Base-by-base conservation (phyloP, 1,140 invertebrate species). In the Magallana gigas region DNA sequence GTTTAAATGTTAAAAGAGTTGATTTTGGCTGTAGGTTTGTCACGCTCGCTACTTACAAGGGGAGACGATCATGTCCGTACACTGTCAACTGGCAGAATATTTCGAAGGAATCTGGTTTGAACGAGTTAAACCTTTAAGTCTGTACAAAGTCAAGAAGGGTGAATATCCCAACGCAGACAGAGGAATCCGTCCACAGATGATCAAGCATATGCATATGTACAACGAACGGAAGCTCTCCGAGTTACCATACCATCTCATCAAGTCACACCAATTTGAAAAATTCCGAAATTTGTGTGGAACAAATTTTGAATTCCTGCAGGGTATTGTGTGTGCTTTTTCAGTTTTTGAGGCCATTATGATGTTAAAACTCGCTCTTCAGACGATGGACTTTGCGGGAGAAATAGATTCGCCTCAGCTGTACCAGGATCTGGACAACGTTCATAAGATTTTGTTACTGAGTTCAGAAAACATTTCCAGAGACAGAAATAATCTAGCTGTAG, bases 41-140 rank as follows among this genome's bases (percentile, higher is more conserved):
- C 0, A 96, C 96, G 80, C 98, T 94, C 95, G 98, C 80, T 99
- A 99, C 94, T 48, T 90, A 8, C 85, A 81, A 29, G 86, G 88
- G 6, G 85, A 90, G 57, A 71, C 59, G 1, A 84, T 64, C 14
- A 16, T 71, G 11, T 16, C 23, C 11, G 62, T 91, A 1, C 92
- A 93, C 83, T 56, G 76, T n/a, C n/a, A 76, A 12, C 29, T 92
- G 68, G 91, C 91, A 16, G 90, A 93, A 71, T 93, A 91, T 85
- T 91, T 93, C 89, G 88, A 86, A 71, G 93, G 93, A 9, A 83
- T 76, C 5, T 93, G 92, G 93, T 87, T 87, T 87, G 83, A 91
- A 0, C 89, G 89, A 76, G 83, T 18, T 18, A 93, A 93, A 85
- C 90, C 92, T 8, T 57, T 93, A 23, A 89, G 91, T 80, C 84